A percentile compares a stretch with the other conserved stretches of the same genome.
Conservation (phyloP, 2,113 vertebrate genomes). For the Pterocles orientalis region DNA sequence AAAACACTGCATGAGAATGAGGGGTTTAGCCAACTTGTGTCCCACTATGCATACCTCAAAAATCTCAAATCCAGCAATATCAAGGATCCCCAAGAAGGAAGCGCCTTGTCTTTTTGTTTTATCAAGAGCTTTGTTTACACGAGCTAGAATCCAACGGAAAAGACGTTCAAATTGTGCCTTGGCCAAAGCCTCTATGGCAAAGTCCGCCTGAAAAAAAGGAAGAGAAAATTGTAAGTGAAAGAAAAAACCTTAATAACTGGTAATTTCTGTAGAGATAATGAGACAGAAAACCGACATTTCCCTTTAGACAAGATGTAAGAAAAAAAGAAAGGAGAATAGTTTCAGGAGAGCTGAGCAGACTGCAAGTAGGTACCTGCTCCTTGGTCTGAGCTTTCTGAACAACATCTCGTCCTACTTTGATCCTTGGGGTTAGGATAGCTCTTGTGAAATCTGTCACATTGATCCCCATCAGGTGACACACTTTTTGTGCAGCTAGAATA, state of each 20-base stretch:
- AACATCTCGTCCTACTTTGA: slow-evolving; percentile 94
- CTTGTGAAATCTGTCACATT: slow-evolving; percentile 94
- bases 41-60: slow-evolving; percentile 83
- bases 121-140: slow-evolving; percentile 94
- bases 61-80: slow-evolving; percentile 97
- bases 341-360: neutral
- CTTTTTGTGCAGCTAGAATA: slow-evolving; percentile 90
- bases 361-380: slow-evolving; percentile 84
- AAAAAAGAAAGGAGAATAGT: neutral
- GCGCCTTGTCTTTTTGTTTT: slow-evolving; percentile 94
- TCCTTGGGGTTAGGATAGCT: slow-evolving; percentile 90
- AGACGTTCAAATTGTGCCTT: slow-evolving; percentile 94
- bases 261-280: neutral
- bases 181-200: slow-evolving; percentile 89
- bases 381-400: slow-evolving; percentile 98
- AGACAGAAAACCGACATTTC: neutral
- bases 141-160: slow-evolving; percentile 90
- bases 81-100: slow-evolving; percentile 94
- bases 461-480: slow-evolving; percentile 94
- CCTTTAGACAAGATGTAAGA: neutral
- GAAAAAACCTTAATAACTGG: neutral
- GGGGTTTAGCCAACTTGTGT: neutral
- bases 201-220: slow-evolving; percentile 84
- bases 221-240: neutral
- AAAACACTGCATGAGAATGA: neutral